These are phyloP conservation scores for Mythimna vitellina DNA, from an alignment of 2,888 invertebrate genomes.

Conservation along the genomic window DNA sequence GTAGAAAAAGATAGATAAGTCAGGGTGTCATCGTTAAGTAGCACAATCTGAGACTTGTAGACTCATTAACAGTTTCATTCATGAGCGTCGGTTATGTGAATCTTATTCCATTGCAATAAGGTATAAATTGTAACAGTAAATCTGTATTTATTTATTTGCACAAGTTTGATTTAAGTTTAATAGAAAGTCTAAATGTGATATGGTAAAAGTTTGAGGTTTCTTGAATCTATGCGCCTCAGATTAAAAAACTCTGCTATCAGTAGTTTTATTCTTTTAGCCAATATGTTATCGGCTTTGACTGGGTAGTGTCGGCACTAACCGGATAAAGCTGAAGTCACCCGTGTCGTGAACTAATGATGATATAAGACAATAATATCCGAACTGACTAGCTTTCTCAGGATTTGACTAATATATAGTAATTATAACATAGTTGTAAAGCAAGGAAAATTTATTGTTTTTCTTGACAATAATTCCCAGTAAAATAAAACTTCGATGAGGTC, in stretches of 20 bases:
- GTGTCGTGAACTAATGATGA: not conserved
- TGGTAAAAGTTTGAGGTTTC: not conserved
- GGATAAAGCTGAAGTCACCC: slow-evolving; percentile 1
- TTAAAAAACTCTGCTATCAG: not conserved
- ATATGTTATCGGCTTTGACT: slow-evolving; percentile 10
- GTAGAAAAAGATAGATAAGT: slow-evolving; percentile 7
- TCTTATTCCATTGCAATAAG: not conserved
- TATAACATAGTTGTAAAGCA: slow-evolving; percentile 1
- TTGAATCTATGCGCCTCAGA: slow-evolving; percentile 16
- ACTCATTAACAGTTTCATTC: slow-evolving; percentile 6
- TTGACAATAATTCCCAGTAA: not conserved
- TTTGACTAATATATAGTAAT: slow-evolving; percentile 23
- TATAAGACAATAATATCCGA: slow-evolving; percentile 4
- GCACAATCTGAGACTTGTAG: slow-evolving; percentile 1
- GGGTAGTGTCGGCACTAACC: not conserved
- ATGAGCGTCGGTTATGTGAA: not conserved
- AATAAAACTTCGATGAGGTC: not conserved
- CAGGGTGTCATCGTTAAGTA: not conserved
- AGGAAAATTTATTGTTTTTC: not conserved
- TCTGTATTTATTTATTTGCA: not conserved
- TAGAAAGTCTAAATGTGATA: not conserved
- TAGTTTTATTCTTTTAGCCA: slow-evolving; percentile 3
- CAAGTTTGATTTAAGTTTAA: not conserved
- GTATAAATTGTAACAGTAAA: slow-evolving; percentile 5
- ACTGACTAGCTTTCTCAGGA: slow-evolving; percentile 23